These are phyloP conservation scores for Crax fasciolata DNA, from an alignment of 2,797 vertebrate species.

Conservation along the genomic window DNA sequence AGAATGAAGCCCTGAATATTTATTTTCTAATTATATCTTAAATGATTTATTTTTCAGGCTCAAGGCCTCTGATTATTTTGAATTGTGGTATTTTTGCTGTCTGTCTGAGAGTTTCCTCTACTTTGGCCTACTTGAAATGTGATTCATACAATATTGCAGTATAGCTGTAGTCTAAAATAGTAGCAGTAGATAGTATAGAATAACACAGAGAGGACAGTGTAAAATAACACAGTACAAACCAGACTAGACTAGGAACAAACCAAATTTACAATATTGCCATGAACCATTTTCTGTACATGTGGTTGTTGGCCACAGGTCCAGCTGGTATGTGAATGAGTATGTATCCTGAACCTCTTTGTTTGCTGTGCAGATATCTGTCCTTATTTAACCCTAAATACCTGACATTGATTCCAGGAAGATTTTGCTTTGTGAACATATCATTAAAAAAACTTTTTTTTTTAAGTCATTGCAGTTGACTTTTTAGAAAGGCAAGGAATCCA, in stretches of 20 bases:
- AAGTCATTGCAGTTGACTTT: conserved; percentile 58
- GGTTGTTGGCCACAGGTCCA: background rate
- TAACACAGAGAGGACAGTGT: background rate
- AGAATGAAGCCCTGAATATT: background rate
- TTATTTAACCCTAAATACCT: conserved; percentile 68
- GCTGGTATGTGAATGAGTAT: background rate
- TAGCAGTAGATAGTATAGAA: background rate
- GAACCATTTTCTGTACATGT: fast-evolving
- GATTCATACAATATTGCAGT: background rate
- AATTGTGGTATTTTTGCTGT: background rate
- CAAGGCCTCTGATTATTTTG: background rate
- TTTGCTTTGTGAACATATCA: conserved; percentile 66
- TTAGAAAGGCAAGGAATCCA: conserved; percentile 72
- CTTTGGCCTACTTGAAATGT: background rate
- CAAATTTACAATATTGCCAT: background rate
- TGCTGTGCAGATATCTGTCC: conserved; percentile 43
- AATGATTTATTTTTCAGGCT: background rate
- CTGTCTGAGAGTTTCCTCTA: background rate
- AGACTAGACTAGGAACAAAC: background rate
- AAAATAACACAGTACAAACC: background rate
- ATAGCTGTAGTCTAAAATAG: background rate
- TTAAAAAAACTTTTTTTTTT: conserved; percentile 47
- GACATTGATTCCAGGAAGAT: conserved; percentile 55
- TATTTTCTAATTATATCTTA: background rate
- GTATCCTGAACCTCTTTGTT: background rate